Evolutionary conservation across 2,888 invertebrate genomes (phyloP).

Genomic region (Diloba caeruleocephala): DNA sequence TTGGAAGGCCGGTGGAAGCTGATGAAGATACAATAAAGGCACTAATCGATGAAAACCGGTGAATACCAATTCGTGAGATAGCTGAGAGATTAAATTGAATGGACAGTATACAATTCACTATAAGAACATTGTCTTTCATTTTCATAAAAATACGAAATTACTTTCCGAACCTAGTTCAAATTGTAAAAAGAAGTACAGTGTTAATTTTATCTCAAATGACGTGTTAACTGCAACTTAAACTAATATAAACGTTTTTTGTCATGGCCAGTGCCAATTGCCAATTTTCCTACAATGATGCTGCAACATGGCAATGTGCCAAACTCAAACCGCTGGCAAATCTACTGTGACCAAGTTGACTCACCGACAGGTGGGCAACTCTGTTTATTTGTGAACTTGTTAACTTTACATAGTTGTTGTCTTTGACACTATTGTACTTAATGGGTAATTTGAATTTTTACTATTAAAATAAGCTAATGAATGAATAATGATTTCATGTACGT

Average conservation of each 20-base stretch:
- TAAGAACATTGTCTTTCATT: no score
- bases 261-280: slow-evolving; percentile 14
- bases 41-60: no score
- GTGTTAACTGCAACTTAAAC: slow-evolving; percentile 13
- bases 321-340: background rate
- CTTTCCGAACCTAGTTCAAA: no score
- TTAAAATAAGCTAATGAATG: no score
- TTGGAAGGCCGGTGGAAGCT: no score
- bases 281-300: slow-evolving; percentile 13
- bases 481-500: no score
- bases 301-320: slow-evolving; percentile 15
- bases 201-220: slow-evolving; percentile 3
- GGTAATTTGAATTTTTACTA: background rate
- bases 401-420: background rate
- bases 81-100: no score
- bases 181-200: background rate
- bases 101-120: no score
- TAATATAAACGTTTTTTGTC: slow-evolving; percentile 13
- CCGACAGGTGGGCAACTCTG: slow-evolving; percentile 2
- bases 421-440: background rate
- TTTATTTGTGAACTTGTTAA: slow-evolving; percentile 5
- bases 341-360: slow-evolving; percentile 9
- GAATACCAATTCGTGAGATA: no score
- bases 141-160: no score
- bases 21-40: no score